Evolutionary conservation across 1,140 invertebrate species (phyloP), one percentile per base, ranked within the genome.

Genomic region (Protaetia brevitarsis): DNA sequence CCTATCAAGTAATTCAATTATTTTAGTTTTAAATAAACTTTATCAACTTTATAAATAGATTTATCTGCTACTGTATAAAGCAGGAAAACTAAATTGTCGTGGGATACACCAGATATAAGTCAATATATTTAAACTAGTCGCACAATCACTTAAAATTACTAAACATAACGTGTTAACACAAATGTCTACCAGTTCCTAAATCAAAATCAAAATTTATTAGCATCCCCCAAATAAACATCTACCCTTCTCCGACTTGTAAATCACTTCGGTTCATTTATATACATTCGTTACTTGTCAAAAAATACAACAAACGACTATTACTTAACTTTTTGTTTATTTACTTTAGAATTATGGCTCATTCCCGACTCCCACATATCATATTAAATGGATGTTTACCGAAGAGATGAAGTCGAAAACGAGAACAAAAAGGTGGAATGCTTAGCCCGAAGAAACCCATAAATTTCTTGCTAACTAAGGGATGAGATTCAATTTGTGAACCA

Each of bases 401-500:
- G 41, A 51, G 41, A 26, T 31, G 27, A 31, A 59, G 57, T 31
- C 57, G 29, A 28, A 59, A 59, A 27, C 13, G 26, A 59, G 16
- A 59, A 11, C 11, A 59, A 59, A 28, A 59, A 59, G 57, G 27
- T 3, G 10, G 63, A 64, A 64, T 64, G 41, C 8, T 29, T 65
- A 36, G 64, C 64, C 64, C 31, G 56, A 65, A 65, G 64, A 65
- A 41, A 65, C 23, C 37, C 64, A 56, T 65, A 65, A 65, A 65
- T 65, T 59, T 21, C 23, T 59, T 58, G 31, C 41, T 65, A 65
- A 65, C 64, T 65, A 65, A 65, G 64, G 57, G 64, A 65, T 65
- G 64, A 65, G 64, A 65, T 65, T 59, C 51, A 65, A 65, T 65
- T 65, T 65, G 64, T 65, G 34, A 59, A 59, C 64, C 51, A 65